Conservation (phyloP, 1,140 invertebrate species). For the Halyomorpha halys region DNA sequence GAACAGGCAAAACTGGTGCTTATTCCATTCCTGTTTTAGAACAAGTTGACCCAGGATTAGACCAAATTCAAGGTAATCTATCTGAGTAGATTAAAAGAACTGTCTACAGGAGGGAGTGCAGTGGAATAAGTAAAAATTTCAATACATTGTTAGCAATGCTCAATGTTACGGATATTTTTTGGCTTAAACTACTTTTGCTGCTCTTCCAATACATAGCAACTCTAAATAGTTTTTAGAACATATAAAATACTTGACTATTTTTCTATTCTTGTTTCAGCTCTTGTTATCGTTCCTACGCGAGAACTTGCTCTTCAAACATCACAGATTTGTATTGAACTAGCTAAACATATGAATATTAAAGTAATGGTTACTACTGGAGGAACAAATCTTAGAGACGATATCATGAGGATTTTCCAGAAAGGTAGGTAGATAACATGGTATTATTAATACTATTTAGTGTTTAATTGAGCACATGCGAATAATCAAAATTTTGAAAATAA, state of each 20-base stretch:
- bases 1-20: constrained; percentile 99
- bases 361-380: constrained; percentile 99
- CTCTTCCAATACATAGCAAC: too few relatives aligned
- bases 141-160: too few relatives aligned
- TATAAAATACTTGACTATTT: neutral
- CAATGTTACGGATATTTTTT: too few relatives aligned
- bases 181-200: too few relatives aligned
- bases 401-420: constrained; percentile 98
- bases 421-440: too few relatives aligned
- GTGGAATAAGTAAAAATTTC: too few relatives aligned
- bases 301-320: constrained; percentile 98
- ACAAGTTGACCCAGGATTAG: constrained; percentile 79
- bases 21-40: constrained; percentile 98
- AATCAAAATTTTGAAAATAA: too few relatives aligned
- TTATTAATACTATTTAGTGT: too few relatives aligned
- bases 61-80: constrained; percentile 76
- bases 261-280: constrained; percentile 46
- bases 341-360: constrained; percentile 89
- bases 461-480: too few relatives aligned
- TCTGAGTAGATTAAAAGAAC: too few relatives aligned
- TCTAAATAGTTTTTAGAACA: too few relatives aligned
- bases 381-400: constrained; percentile 97
- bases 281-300: constrained; percentile 97
- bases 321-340: constrained; percentile 97
- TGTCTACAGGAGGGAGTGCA: too few relatives aligned